Evolutionary conservation across 2,113 vertebrate species (phyloP), one percentile per base, ranked within the genome.

Genomic region (Myocastor coypus): DNA sequence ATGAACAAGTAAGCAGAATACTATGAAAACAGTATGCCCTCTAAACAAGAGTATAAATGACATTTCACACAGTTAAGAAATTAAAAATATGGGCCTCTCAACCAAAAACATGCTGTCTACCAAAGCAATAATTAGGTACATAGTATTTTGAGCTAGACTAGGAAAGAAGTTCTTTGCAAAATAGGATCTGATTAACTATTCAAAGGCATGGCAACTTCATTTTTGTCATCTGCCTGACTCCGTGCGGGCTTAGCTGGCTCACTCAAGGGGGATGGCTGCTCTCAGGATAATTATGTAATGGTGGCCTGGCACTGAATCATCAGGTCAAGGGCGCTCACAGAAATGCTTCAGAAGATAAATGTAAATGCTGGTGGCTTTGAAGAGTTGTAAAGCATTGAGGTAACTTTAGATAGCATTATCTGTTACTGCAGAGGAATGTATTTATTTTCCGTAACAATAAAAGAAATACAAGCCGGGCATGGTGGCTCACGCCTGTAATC

Each of bases 141-240:
- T 28, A 77, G 37, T 71, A 97, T 78, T 46, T 71, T 71, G 83
- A 73, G 20, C 30, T 89, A 71, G 52, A 61, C 52, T 26, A 87
- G 61, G 28, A 78, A 64, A 80, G 40, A 81, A 91, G 34, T 24
- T 77, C 1, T 17, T 87, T 92, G 42, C 4, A 64, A 93, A 88
- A 86, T 30, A 89, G 57, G 30, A 40, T 61, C 73, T 94, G 71
- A 93, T 86, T 78, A 91, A 78, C 64, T 77, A 86, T 91, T 97
- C 42, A 71, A 37, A 95, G 94, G 46, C 42, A 82, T 13, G 8
- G 5, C 42, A 75, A 89, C 26, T 69, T 93, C 78, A n/a, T 57
- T 73, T 87, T 37, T 77, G 5, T 55, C 77, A 77, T 68, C 34
- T 77, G 61, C 50, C 24, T 84, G 73, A 30, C 73, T 87, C 57